Percentiles rank a stretch among this genome's conserved stretches.
These are phyloP conservation scores for Chaitophorus viminalis DNA, from an alignment of 2,888 invertebrate species.

Conservation along the genomic window DNA sequence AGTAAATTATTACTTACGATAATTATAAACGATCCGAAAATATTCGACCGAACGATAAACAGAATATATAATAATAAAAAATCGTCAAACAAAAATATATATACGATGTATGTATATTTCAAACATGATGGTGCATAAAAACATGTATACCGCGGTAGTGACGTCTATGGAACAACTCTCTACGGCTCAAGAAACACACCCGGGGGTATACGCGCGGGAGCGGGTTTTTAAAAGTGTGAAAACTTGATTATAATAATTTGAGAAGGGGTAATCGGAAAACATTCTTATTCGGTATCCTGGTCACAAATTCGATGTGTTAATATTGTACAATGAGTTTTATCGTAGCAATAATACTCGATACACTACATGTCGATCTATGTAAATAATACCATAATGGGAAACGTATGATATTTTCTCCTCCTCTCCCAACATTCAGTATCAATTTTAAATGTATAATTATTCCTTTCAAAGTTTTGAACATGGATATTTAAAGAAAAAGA, in stretches of 20 bases:
- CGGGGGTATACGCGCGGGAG: not conserved
- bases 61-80: too few relatives aligned
- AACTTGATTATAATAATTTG: constrained; percentile 16
- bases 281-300: not conserved
- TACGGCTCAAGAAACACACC: not conserved
- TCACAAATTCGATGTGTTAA: not conserved
- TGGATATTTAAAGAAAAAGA: not conserved
- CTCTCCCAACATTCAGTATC: not conserved
- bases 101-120: too few relatives aligned
- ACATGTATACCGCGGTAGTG: not conserved
- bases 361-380: not conserved
- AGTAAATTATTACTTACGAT: too few relatives aligned
- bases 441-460: not conserved
- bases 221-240: constrained; percentile 30
- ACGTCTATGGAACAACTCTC: not conserved
- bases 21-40: too few relatives aligned
- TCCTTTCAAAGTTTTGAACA: not conserved
- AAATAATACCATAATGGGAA: not conserved
- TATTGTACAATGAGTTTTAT: not conserved
- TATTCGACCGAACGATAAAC: too few relatives aligned
- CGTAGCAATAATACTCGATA: not conserved
- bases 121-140: not conserved
- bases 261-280: not conserved
- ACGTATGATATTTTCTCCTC: not conserved
- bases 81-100: too few relatives aligned